phyloP scores from a whole-genome alignment of 2,113 vertebrate species.

The Rhadina sibilatrix region DNA sequence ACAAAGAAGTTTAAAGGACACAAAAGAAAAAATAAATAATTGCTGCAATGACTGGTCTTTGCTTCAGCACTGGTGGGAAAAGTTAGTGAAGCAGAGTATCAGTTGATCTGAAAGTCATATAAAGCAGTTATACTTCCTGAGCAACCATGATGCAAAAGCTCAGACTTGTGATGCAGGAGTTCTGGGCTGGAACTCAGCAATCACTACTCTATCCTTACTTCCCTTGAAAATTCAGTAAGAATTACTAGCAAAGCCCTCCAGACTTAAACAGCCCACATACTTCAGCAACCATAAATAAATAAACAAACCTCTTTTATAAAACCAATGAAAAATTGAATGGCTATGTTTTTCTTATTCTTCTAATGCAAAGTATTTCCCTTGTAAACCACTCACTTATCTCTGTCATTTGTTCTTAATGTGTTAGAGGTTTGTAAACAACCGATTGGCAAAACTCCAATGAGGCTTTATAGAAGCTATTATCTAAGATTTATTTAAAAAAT shows the following conservation, averaged over 20 bases:
- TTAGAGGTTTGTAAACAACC: not conserved
- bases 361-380: not conserved
- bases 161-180: accelerated
- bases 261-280: not conserved
- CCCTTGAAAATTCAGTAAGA: not conserved
- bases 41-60: not conserved
- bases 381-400: not conserved
- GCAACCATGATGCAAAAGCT: not conserved
- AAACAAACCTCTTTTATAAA: not conserved
- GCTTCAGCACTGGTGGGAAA: not conserved
- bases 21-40: not conserved
- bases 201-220: not conserved
- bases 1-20: not conserved
- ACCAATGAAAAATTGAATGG: not conserved
- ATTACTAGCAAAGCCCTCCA: not conserved
- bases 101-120: not conserved
- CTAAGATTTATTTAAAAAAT: not conserved
- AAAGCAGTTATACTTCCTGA: not conserved
- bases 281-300: not conserved
- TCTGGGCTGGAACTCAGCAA: not conserved
- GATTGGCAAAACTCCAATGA: not conserved
- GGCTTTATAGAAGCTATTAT: not conserved
- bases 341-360: not conserved
- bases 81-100: not conserved
- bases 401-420: not conserved